Conservation (phyloP, 1,140 invertebrate species). For the Dreissena rostriformis region DNA sequence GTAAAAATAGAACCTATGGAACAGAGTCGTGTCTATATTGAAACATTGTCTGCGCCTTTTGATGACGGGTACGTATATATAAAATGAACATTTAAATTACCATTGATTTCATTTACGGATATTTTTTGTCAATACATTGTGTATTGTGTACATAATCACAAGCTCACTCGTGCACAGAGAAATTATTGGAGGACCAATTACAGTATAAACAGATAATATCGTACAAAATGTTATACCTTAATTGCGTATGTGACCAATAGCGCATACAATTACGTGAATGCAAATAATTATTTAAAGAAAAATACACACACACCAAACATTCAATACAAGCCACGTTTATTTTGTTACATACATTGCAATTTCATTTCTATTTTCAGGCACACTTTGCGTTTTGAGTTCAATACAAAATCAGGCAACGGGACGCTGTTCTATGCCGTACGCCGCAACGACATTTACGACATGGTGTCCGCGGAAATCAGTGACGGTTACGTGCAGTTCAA, state of each 20-base stretch:
- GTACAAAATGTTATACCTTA: too few relatives aligned
- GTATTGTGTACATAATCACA: too few relatives aligned
- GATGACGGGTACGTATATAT: conserved; percentile 46
- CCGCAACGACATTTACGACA: conserved; percentile 45
- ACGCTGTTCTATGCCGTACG: conserved; percentile 48
- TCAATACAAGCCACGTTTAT: too few relatives aligned
- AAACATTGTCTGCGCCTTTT: conserved; percentile 37
- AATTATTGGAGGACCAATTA: too few relatives aligned
- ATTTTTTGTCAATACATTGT: too few relatives aligned
- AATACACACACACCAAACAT: neutral
- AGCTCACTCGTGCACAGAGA: too few relatives aligned
- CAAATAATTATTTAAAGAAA: too few relatives aligned
- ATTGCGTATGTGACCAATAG: too few relatives aligned
- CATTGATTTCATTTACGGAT: too few relatives aligned
- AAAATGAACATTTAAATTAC: too few relatives aligned
- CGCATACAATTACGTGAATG: too few relatives aligned
- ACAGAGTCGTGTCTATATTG: conserved; percentile 41
- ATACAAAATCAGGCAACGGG: conserved; percentile 29
- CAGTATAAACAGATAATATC: too few relatives aligned
- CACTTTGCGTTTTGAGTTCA: conserved; percentile 52
- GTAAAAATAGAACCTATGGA: conserved; percentile 54
- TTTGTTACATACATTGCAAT: neutral
- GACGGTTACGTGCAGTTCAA: conserved; percentile 50
- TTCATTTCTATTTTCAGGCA: conserved; percentile 40
- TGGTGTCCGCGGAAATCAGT: conserved; percentile 37